Evolutionary conservation across 2,797 vertebrate genomes (phyloP).

Genomic region (Chelon labrosus): DNA sequence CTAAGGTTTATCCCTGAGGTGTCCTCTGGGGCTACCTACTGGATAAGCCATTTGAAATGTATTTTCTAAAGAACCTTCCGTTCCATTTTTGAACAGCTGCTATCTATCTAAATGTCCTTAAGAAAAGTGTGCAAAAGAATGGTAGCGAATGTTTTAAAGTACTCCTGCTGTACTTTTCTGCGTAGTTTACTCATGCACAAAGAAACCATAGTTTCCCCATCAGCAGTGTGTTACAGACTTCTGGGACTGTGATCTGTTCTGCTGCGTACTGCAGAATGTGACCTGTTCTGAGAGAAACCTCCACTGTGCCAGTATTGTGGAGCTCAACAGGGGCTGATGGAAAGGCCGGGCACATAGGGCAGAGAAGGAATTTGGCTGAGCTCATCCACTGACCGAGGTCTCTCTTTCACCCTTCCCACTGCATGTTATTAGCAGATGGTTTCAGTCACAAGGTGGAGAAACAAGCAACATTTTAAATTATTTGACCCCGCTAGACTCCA

Average conservation of each 20-base stretch:
- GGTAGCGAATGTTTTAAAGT: conserved; percentile 69
- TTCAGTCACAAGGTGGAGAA: neutral
- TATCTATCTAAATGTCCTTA: conserved; percentile 82
- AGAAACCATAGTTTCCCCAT: conserved; percentile 43
- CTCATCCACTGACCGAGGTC: conserved; percentile 23
- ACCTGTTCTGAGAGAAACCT: conserved; percentile 43
- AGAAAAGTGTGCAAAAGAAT: conserved; percentile 72
- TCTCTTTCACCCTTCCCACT: neutral
- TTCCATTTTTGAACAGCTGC: conserved; percentile 77
- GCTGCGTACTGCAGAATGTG: conserved; percentile 40
- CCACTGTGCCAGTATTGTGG: conserved; percentile 32
- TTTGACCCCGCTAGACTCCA: neutral
- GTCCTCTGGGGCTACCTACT: conserved; percentile 81
- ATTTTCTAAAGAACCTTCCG: conserved; percentile 80
- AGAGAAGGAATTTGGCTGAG: conserved; percentile 33
- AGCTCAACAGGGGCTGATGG: conserved; percentile 32
- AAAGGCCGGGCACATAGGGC: conserved; percentile 46
- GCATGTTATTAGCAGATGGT: neutral
- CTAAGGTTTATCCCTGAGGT: conserved; percentile 82
- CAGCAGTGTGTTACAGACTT: conserved; percentile 54
- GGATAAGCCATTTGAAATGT: conserved; percentile 83
- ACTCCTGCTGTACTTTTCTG: conserved; percentile 65
- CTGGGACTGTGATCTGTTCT: conserved; percentile 65
- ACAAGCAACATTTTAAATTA: neutral
- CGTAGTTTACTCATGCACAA: conserved; percentile 61